Percentiles rank a stretch among this genome's conserved stretches.
phyloP scores from a whole-genome alignment of 1,140 invertebrate genomes.

The Conopomorpha cramerella region DNA sequence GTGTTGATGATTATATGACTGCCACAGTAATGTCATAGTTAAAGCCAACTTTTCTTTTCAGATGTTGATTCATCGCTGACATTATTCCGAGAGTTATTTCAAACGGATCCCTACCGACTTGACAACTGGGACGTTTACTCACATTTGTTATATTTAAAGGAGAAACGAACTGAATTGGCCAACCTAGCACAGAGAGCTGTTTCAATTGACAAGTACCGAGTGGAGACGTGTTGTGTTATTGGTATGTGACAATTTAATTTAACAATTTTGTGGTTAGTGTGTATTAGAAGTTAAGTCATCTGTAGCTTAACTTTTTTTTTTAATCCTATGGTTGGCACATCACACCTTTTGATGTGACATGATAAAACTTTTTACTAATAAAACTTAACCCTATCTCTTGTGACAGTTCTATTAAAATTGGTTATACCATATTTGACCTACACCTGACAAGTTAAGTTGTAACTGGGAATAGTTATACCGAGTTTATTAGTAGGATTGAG shows the following conservation, averaged over 20 bases:
- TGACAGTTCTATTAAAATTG: too few relatives aligned
- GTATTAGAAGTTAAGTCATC: too few relatives aligned
- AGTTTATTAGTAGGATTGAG: too few relatives aligned
- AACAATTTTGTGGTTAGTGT: too few relatives aligned
- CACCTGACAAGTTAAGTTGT: background rate
- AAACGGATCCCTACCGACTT: slow-evolving; percentile 88
- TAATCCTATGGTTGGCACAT: too few relatives aligned
- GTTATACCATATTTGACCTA: too few relatives aligned
- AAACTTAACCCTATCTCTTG: too few relatives aligned
- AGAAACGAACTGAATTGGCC: slow-evolving; percentile 90
- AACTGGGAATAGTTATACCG: too few relatives aligned
- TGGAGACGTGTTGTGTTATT: slow-evolving; percentile 98
- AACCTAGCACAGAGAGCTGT: slow-evolving; percentile 91
- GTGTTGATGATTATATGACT: slow-evolving; percentile 7
- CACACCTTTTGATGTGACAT: too few relatives aligned
- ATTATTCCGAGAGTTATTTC: slow-evolving; percentile 80
- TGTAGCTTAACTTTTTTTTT: too few relatives aligned
- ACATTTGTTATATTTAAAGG: slow-evolving; percentile 95
- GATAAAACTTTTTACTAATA: too few relatives aligned
- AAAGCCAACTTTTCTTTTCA: slow-evolving; percentile 42
- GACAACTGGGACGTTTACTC: slow-evolving; percentile 97
- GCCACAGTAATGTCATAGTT: slow-evolving; percentile 6
- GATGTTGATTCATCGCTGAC: slow-evolving; percentile 89
- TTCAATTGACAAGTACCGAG: slow-evolving; percentile 94
- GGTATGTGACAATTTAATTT: too few relatives aligned